These are phyloP conservation scores for Muscina levida DNA, from an alignment of 2,888 invertebrate genomes.

Conservation along the genomic window DNA sequence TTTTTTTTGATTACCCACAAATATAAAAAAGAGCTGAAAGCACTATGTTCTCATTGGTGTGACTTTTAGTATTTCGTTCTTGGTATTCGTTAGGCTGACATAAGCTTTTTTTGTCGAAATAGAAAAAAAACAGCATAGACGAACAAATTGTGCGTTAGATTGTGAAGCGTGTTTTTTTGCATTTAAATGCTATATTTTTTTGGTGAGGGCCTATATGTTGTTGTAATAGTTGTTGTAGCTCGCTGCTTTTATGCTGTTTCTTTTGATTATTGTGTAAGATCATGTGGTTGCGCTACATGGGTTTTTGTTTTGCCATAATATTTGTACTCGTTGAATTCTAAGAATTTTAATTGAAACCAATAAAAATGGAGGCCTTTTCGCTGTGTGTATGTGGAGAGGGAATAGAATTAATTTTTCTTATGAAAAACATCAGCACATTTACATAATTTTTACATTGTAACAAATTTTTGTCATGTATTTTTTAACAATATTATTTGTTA, in stretches of 20 bases:
- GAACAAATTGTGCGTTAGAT: constrained; percentile 27
- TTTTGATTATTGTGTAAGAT: constrained; percentile 31
- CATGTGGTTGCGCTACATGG: constrained; percentile 6
- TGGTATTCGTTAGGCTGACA: constrained; percentile 35
- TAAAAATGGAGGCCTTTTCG: constrained; percentile 27
- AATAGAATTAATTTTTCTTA: no score
- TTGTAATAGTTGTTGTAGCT: background rate
- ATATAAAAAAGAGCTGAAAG: no score
- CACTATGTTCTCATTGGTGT: background rate
- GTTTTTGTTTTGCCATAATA: constrained; percentile 14
- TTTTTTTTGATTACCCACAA: no score
- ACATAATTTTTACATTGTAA: no score
- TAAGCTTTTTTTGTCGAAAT: constrained; percentile 23
- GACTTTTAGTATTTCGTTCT: background rate
- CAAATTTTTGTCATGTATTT: no score
- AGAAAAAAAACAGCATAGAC: background rate
- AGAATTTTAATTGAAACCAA: constrained; percentile 35
- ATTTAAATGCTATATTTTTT: constrained; percentile 13
- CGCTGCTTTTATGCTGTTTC: background rate
- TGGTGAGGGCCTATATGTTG: background rate
- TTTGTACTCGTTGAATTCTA: constrained; percentile 6
- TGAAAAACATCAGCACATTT: no score
- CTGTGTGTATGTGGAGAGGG: no score
- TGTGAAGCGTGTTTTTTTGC: constrained; percentile 20
- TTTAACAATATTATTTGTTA: no score